Percentiles rank a stretch among this genome's conserved stretches.
These are phyloP conservation scores for Naso thynnoides DNA, from an alignment of 2,797 vertebrate species.

Conservation along the genomic window DNA sequence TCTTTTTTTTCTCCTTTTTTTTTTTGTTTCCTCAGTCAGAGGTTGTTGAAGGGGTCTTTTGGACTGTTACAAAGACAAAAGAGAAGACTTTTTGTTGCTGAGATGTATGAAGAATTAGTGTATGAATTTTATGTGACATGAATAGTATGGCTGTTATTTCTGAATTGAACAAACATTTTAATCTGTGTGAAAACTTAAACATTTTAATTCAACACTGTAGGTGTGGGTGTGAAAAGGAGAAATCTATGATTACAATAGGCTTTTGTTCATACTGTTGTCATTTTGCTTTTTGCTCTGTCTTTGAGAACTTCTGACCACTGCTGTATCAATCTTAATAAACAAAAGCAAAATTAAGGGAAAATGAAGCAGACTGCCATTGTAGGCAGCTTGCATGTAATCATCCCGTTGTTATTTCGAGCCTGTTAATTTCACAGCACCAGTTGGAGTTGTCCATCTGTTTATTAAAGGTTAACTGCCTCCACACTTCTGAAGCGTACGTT, in stretches of 20 bases:
- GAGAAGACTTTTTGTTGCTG: slow-evolving; percentile 25
- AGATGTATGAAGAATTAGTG: slow-evolving; percentile 20
- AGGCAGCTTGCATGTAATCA: slow-evolving; percentile 60
- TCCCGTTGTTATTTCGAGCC: slow-evolving; percentile 82
- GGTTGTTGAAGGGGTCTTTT: slow-evolving; percentile 43
- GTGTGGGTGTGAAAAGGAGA: background rate
- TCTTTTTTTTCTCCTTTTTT: slow-evolving; percentile 48
- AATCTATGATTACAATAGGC: background rate
- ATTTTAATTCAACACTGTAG: background rate
- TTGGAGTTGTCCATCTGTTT: slow-evolving; percentile 92
- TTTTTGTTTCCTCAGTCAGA: no score
- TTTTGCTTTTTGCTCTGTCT: background rate
- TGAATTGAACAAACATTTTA: slow-evolving; percentile 12
- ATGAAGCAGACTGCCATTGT: slow-evolving; percentile 42
- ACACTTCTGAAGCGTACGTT: slow-evolving; percentile 86
- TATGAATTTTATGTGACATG: slow-evolving; percentile 1
- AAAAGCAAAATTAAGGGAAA: slow-evolving; percentile 45
- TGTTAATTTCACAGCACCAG: slow-evolving; percentile 90
- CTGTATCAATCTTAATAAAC: slow-evolving; percentile 24
- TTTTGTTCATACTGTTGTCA: background rate
- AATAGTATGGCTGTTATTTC: slow-evolving; percentile 19
- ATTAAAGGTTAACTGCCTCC: slow-evolving; percentile 93
- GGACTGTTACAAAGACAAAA: slow-evolving; percentile 24
- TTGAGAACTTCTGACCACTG: background rate
- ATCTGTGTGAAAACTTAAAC: slow-evolving; percentile 8